A percentile compares a stretch with the other conserved stretches of the same genome.
These are phyloP conservation scores for Hemicordylus capensis DNA, from an alignment of 2,113 vertebrate species.

Conservation along the genomic window DNA sequence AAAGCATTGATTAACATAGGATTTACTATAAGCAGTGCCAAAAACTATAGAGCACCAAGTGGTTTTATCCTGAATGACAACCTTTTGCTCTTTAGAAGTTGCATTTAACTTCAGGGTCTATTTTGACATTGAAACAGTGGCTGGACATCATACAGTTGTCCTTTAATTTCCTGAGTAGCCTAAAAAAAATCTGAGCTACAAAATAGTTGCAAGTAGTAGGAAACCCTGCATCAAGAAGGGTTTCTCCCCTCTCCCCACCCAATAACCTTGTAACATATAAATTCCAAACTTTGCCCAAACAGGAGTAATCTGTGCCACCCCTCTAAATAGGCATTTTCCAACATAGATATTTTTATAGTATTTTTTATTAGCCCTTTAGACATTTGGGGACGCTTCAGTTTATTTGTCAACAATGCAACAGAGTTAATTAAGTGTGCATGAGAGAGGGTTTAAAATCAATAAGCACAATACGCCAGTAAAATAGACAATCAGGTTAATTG, in stretches of 20 bases:
- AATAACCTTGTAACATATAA: no score
- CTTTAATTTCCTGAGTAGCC: not conserved
- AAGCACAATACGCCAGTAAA: no score
- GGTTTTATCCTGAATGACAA: slow-evolving; percentile 34
- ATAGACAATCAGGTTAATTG: no score
- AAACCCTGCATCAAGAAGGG: not conserved
- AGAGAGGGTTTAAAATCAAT: no score
- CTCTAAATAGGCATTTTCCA: not conserved
- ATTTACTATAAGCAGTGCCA: slow-evolving; percentile 50
- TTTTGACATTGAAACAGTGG: slow-evolving; percentile 23
- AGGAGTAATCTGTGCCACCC: not conserved
- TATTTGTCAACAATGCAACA: no score
- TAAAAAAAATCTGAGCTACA: not conserved
- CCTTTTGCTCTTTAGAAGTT: slow-evolving; percentile 41
- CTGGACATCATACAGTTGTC: not conserved
- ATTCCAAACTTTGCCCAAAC: not conserved
- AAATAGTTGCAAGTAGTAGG: not conserved
- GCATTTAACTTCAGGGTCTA: slow-evolving; percentile 33
- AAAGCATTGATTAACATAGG: slow-evolving; percentile 23
- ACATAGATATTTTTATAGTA: no score
- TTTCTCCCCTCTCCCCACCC: no score
- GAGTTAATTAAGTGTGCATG: no score
- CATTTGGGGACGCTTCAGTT: no score
- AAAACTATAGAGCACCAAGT: slow-evolving; percentile 42
- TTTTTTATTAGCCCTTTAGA: slow-evolving; percentile 39